These are phyloP conservation scores for Macrocentrus cingulum DNA, from an alignment of 1,140 invertebrate species.

Conservation along the genomic window DNA sequence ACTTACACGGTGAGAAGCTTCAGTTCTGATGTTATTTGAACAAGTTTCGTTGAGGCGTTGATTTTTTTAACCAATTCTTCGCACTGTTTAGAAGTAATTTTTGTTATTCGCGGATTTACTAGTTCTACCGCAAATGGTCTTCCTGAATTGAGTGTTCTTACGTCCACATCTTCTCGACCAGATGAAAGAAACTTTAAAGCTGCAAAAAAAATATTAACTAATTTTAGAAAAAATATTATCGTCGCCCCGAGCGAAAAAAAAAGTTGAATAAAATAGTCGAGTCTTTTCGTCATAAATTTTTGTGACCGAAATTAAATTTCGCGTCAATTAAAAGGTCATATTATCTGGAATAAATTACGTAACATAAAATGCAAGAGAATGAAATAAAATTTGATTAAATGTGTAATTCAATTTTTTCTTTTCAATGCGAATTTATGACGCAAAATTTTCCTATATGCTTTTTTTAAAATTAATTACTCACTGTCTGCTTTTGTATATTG, in stretches of 20 bases:
- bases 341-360: too few relatives aligned
- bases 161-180: constrained; percentile 94
- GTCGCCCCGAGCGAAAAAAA: too few relatives aligned
- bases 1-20: constrained; percentile 66
- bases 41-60: constrained; percentile 62
- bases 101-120: constrained; percentile 65
- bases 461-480: constrained; percentile 38
- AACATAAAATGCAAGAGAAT: too few relatives aligned
- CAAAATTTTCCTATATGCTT: too few relatives aligned
- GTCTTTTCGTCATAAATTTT: too few relatives aligned
- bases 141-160: constrained; percentile 82
- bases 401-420: too few relatives aligned
- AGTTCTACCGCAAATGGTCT: constrained; percentile 86
- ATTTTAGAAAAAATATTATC: too few relatives aligned
- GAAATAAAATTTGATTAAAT: too few relatives aligned
- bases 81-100: constrained; percentile 60
- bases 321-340: too few relatives aligned
- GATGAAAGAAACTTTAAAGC: constrained; percentile 80
- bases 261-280: too few relatives aligned
- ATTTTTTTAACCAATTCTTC: constrained; percentile 63
- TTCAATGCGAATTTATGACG: too few relatives aligned
- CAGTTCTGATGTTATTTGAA: constrained; percentile 67
- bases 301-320: too few relatives aligned
- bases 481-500: constrained; percentile 61
- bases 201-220: constrained; percentile 30